Evolutionary conservation across 2,113 vertebrate species (phyloP).

Genomic region (Camelus bactrianus): DNA sequence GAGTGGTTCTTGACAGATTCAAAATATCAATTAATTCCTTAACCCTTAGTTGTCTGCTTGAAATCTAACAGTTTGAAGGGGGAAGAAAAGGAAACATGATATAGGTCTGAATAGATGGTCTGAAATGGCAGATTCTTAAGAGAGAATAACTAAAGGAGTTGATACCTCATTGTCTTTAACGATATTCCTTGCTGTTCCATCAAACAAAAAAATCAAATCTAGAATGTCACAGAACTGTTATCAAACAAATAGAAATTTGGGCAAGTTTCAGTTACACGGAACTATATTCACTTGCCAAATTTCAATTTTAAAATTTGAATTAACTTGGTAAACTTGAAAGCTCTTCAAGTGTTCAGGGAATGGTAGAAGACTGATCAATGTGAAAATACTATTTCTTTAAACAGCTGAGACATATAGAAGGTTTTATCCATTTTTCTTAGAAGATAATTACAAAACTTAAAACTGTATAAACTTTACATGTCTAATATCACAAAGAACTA

Average conservation of each 20-base stretch:
- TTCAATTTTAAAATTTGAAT: slow-evolving; percentile 21
- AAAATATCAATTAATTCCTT: slow-evolving; percentile 68
- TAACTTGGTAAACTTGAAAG: background rate
- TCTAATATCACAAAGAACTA: background rate
- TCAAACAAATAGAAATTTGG: slow-evolving; percentile 46
- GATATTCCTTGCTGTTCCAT: slow-evolving; percentile 77
- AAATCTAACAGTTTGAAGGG: background rate
- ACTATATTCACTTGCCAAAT: background rate
- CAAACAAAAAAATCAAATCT: background rate
- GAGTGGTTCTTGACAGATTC: slow-evolving; percentile 46
- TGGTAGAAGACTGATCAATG: background rate
- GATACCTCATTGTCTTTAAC: slow-evolving; percentile 83
- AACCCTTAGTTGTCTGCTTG: slow-evolving; percentile 14
- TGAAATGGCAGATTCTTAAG: slow-evolving; percentile 77
- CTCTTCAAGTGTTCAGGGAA: background rate
- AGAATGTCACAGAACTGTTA: background rate
- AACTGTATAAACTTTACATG: background rate
- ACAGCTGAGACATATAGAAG: background rate
- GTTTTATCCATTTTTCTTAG: background rate
- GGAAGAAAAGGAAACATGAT: background rate
- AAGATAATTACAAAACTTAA: background rate
- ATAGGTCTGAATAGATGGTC: slow-evolving; percentile 54
- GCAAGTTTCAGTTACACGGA: background rate
- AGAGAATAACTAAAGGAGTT: slow-evolving; percentile 81
- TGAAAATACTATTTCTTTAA: slow-evolving; percentile 1